Evolutionary conservation across 30 jellyfish, hydroid and myxozoan species (phyloP).

Genomic region (Sanderia malayensis): DNA sequence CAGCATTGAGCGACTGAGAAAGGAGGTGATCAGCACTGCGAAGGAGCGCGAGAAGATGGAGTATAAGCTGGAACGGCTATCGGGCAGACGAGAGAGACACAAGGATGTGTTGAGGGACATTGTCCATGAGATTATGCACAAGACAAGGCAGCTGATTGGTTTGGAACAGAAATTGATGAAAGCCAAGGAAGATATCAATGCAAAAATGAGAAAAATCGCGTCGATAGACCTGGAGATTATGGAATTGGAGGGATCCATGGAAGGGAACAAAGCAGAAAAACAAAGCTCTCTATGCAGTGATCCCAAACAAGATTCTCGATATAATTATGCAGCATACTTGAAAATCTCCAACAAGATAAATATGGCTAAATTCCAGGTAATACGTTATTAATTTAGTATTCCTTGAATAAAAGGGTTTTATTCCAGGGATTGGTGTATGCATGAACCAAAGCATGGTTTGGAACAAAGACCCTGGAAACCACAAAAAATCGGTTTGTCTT

Average conservation of each 20-base stretch:
- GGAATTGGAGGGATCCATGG: constrained; percentile 36
- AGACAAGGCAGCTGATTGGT: constrained; percentile 2
- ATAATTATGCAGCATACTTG: constrained; percentile 9
- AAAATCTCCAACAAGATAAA: neutral
- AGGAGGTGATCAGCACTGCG: constrained; percentile 30
- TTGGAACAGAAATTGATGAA: constrained; percentile 21
- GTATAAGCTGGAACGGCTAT: constrained; percentile 21
- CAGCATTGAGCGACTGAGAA: constrained; percentile 22
- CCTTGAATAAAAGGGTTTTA: too few relatives aligned
- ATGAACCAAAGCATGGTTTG: too few relatives aligned
- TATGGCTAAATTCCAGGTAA: constrained; percentile 28
- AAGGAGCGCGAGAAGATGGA: constrained; percentile 48
- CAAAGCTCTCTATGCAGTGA: constrained; percentile 18
- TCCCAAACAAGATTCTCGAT: constrained; percentile 14
- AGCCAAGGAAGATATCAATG: constrained; percentile 16
- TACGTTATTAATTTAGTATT: too few relatives aligned
- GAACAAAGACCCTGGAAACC: too few relatives aligned
- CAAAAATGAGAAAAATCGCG: constrained; percentile 15
- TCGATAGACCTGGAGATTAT: constrained; percentile 35
- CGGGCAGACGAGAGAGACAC: constrained; percentile 22
- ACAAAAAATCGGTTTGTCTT: too few relatives aligned
- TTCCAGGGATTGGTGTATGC: too few relatives aligned
- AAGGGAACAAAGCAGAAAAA: constrained; percentile 28
- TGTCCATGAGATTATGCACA: neutral
- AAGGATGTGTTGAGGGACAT: constrained; percentile 28